These are phyloP conservation scores for Pogonomyrmex barbatus DNA, from an alignment of 1,140 invertebrate species.

Conservation along the genomic window DNA sequence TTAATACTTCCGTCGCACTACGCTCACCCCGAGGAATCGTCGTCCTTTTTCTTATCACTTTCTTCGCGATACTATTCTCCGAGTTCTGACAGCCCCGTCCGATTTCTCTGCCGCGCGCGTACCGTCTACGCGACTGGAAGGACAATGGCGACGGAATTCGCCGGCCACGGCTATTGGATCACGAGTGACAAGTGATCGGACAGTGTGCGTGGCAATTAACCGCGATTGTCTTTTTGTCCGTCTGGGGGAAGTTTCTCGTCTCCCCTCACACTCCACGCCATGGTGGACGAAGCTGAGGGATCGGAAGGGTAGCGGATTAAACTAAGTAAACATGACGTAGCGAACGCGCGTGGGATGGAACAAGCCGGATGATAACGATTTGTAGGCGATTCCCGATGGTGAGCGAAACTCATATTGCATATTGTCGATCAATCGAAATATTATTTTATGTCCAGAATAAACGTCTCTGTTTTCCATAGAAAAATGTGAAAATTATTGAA, in stretches of 20 bases:
- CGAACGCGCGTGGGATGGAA: slow-evolving; percentile 32
- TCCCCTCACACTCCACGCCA: background rate
- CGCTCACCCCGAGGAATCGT: background rate
- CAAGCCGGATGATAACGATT: slow-evolving; percentile 54
- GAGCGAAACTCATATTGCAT: background rate
- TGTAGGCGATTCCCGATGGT: slow-evolving; percentile 1
- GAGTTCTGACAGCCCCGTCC: background rate
- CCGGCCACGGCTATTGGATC: slow-evolving; percentile 73
- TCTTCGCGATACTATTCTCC: background rate
- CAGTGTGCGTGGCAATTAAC: slow-evolving; percentile 81
- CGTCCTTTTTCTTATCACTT: slow-evolving; percentile 34
- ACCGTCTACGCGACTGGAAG: slow-evolving; percentile 50
- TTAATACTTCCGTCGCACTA: slow-evolving; percentile 37
- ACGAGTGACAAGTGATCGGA: slow-evolving; percentile 80
- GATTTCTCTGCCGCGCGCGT: slow-evolving; percentile 43
- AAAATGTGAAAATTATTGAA: background rate
- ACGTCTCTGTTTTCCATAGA: background rate
- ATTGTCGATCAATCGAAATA: background rate
- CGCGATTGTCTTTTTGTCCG: slow-evolving; percentile 76
- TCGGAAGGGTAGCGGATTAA: slow-evolving; percentile 50
- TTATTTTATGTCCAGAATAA: background rate
- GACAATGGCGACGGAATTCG: slow-evolving; percentile 57
- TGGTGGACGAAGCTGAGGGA: slow-evolving; percentile 14
- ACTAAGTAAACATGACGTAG: slow-evolving; percentile 61
- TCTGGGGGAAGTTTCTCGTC: slow-evolving; percentile 59